Evolutionary conservation across 1,140 invertebrate species (phyloP), one percentile per base, ranked within the genome.

Genomic region (Choristoneura fumiferana): DNA sequence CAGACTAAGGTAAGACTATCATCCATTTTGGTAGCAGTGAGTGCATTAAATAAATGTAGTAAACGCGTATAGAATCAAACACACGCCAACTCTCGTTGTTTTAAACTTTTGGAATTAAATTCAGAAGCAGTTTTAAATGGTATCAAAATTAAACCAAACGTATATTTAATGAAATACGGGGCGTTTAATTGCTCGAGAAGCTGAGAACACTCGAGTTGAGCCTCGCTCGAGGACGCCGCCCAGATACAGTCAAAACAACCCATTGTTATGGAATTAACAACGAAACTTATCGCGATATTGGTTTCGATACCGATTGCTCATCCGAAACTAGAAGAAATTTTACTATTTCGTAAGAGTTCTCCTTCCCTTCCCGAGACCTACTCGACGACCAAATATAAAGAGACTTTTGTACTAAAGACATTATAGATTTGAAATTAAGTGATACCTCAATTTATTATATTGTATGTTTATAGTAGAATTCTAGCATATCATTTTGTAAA

Each of bases 311-410:
- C 43, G 43, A 49, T 17, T 12, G 43, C 43, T 43, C 40, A 49
- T 49, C 43, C 12, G 17, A 49, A 43, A 43, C 40, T 29, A 49
- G 12, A 49, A 17, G 39, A 45, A n/a, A 56, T 62, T 54, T 60
- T 35, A 53, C 63, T n/a, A n/a, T 39, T 49, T 33, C 22, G 22
- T 29, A 3, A 29, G n/a, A n/a, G 22, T 29, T 29, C 22, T 29
- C 36, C 33, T n/a, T n/a, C 64, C 33, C 53, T 34, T 62, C 55
- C 55, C 49, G 66, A 77, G 73, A 81, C 80, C 74, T 78, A 68
- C 64, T 65, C 39, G 76, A 77, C 76, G 78, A 68, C 77, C 73
- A 81, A 78, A 73, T 79, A 72, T 35, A 43, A 65, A 18, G 40
- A 18, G 40, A 43, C 40, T 6, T 49, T 49, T 49, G 43, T 22